Conservation (phyloP, 92 coral and sea anemone species). For the Hydrozoanthus gracilis region DNA sequence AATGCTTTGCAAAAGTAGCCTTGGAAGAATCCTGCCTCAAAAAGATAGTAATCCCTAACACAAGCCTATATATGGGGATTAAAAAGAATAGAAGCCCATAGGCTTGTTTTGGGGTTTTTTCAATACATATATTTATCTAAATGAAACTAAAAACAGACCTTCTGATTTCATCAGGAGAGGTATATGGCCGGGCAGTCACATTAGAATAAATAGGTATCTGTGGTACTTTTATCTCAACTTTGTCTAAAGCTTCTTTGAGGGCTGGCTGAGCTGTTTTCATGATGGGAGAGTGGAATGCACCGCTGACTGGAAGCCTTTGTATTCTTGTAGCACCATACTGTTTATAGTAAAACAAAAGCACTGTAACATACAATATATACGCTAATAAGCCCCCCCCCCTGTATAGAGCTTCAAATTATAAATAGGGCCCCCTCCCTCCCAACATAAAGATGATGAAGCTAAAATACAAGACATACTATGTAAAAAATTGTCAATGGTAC, state of each 20-base stretch:
- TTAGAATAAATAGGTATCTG: constrained; percentile 83
- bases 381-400: too few relatives aligned
- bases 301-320: constrained; percentile 84
- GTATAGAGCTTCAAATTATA: neutral
- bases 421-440: neutral
- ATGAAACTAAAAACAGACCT: constrained; percentile 48
- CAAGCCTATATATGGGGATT: too few relatives aligned
- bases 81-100: too few relatives aligned
- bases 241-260: constrained; percentile 63
- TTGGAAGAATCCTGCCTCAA: too few relatives aligned
- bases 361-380: too few relatives aligned
- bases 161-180: constrained; percentile 72
- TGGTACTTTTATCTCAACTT: constrained; percentile 58
- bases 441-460: neutral
- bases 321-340: constrained; percentile 88
- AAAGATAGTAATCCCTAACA: too few relatives aligned
- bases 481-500: too few relatives aligned
- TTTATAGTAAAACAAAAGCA: neutral
- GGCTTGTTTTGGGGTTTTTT: too few relatives aligned
- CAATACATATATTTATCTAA: too few relatives aligned
- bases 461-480: too few relatives aligned
- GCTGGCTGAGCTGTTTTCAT: constrained; percentile 85
- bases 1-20: too few relatives aligned
- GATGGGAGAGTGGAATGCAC: constrained; percentile 93
- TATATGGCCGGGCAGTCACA: constrained; percentile 83